Base-by-base conservation (phyloP, 1,140 invertebrate species). In the Drosophila kepulauana region DNA sequence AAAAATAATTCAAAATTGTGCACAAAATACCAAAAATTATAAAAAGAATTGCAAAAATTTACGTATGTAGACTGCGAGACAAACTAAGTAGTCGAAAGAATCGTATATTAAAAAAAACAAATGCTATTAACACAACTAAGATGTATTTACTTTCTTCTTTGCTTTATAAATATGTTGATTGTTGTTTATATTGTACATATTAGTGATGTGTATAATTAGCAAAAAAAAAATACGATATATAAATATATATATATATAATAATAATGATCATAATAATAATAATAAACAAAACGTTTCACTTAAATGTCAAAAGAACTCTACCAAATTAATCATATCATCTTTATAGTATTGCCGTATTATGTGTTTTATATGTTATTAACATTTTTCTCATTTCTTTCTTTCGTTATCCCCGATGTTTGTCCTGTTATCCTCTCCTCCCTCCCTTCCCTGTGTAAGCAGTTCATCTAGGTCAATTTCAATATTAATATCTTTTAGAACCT, bases 1-100 rank as follows among this genome's bases (percentile, higher is more conserved):
- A 81, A 57, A 81, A 75, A 74, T 86, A 77, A 59, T 73, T 81
- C 7, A 81, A 84, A 85, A 88, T 81, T 89, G 78, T 73, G 72
- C 66, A 81, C 85, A 79, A 89, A 90, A 79, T 81, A 79, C 75
- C 54, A 74, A 66, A 76, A 25, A 25, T 25, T 25, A 48, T 30
- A 54, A 70, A 75, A 30, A 11, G 1, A 33, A 43, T 54, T 43
- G 38, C 48, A 45, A 57, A 56, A 6, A 46, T 33, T 33, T 8
- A 46, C 45, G 5, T 8, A 46, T 13, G 1, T 15, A 46, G 45
- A 15, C 45, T 41, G 38, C 30, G 38, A 41, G 43, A 33, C 30
- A 33, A 33, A 33, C 30, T 5, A 33, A 33, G 20, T 25, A 25
- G 20, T 7, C 6, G 30, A 33, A 45, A 33, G 58, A 13, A 30